Conservation (phyloP, 2,888 invertebrate genomes). For the Vanessa cardui region DNA sequence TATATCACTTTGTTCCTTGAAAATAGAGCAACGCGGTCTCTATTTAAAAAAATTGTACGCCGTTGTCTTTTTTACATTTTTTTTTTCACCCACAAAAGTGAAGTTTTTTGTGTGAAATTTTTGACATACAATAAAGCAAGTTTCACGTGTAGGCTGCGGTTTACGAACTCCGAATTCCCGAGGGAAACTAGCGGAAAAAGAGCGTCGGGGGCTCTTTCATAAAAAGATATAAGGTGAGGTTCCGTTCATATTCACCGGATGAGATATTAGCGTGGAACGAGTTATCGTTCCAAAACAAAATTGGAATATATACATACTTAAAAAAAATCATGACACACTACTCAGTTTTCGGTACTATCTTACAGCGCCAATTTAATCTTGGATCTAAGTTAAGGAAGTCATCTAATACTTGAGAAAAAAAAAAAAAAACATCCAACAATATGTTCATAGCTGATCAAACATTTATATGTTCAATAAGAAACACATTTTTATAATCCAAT, state of each 20-base stretch:
- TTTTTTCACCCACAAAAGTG: conserved; percentile 13
- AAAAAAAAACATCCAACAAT: too few relatives aligned
- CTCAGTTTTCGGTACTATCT: too few relatives aligned
- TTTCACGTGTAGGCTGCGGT: conserved; percentile 24
- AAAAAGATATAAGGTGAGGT: conserved; percentile 14
- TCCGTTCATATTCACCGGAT: conserved; percentile 10
- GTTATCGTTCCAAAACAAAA: background rate
- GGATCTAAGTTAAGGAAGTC: too few relatives aligned
- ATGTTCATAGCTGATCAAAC: too few relatives aligned
- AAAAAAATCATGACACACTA: background rate
- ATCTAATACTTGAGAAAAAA: too few relatives aligned
- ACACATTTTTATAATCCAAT: too few relatives aligned
- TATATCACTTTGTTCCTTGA: conserved; percentile 4
- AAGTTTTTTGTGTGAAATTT: conserved; percentile 39
- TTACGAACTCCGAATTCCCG: conserved; percentile 25
- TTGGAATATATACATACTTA: background rate
- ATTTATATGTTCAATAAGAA: too few relatives aligned
- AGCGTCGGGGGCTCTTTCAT: conserved; percentile 22
- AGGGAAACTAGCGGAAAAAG: conserved; percentile 30
- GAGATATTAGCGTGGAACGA: conserved; percentile 16
- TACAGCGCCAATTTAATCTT: too few relatives aligned
- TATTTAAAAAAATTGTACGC: conserved; percentile 1
- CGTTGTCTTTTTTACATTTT: conserved; percentile 11
- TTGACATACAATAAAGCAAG: conserved; percentile 34
- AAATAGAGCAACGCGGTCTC: background rate